Evolutionary conservation across 2,113 vertebrate species (phyloP).

Genomic region (Larimichthys crocea): DNA sequence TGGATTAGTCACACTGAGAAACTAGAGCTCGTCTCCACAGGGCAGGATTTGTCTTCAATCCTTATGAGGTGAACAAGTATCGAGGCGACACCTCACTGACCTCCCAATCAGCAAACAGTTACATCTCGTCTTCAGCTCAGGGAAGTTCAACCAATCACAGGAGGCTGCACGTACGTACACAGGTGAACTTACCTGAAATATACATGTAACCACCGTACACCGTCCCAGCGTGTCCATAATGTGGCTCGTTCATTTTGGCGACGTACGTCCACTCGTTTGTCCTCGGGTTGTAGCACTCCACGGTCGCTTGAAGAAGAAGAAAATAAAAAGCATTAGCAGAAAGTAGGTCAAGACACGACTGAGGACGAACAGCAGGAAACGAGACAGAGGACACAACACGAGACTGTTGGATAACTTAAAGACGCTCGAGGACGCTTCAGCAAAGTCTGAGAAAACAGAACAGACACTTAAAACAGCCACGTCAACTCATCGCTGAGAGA

Average conservation of each 20-base stretch:
- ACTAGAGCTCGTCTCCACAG: slow-evolving; percentile 83
- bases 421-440: slow-evolving; percentile 23
- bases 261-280: slow-evolving; percentile 99
- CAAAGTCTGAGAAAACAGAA: slow-evolving; percentile 31
- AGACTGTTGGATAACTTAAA: slow-evolving; percentile 46
- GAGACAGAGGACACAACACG: slow-evolving; percentile 58
- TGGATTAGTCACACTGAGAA: slow-evolving; percentile 79
- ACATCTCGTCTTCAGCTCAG: too few species aligned
- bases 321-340: slow-evolving; percentile 51
- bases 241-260: slow-evolving; percentile 98
- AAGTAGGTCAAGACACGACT: slow-evolving; percentile 78
- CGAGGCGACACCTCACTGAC: slow-evolving; percentile 34
- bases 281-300: slow-evolving; percentile 98
- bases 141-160: too few species aligned
- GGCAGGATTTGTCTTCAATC: slow-evolving; percentile 76
- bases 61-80: slow-evolving; percentile 68
- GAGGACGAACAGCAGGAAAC: slow-evolving; percentile 78
- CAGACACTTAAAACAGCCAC: background rate
- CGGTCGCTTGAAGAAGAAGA: slow-evolving; percentile 87
- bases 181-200: slow-evolving; percentile 90
- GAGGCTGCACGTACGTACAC: too few species aligned
- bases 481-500: background rate
- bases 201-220: slow-evolving; percentile 99
- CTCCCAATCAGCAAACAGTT: too few species aligned
- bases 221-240: slow-evolving; percentile 97